Evolutionary conservation across 2,888 invertebrate species (phyloP).

Genomic region (Imbricaverruca yamaguchii): DNA sequence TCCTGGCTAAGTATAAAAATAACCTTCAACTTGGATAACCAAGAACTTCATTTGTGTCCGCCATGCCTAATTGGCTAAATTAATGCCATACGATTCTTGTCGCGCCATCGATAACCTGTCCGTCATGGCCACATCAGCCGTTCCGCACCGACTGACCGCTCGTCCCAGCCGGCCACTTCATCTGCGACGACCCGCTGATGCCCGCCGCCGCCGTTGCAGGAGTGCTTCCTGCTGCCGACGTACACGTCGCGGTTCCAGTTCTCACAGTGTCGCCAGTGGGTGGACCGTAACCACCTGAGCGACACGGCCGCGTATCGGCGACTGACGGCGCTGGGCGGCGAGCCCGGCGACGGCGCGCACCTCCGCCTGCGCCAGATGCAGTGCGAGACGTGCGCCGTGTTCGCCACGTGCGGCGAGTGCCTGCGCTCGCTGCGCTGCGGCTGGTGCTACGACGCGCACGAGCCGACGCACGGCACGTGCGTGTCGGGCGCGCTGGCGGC

Average conservation of each 20-base stretch:
- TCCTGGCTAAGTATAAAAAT: no score
- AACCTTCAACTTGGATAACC: no score
- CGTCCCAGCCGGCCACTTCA: no score
- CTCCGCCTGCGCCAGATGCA: slow-evolving; percentile 20
- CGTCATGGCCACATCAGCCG: no score
- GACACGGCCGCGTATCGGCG: not conserved
- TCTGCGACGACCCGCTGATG: no score
- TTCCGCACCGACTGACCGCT: no score
- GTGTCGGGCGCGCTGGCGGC: slow-evolving; percentile 79
- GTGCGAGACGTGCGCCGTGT: slow-evolving; percentile 71
- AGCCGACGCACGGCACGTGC: slow-evolving; percentile 80
- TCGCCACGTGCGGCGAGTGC: slow-evolving; percentile 68
- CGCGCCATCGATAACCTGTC: no score
- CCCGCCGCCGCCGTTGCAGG: slow-evolving; percentile 42
- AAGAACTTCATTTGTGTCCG: no score
- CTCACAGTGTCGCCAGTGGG: slow-evolving; percentile 86
- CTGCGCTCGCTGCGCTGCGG: slow-evolving; percentile 80
- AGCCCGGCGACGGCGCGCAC: not conserved
- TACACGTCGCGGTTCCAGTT: slow-evolving; percentile 91
- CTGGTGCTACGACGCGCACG: slow-evolving; percentile 83
- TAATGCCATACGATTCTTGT: no score
- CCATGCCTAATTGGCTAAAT: no score
- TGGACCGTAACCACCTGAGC: slow-evolving; percentile 51
- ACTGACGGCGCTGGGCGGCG: not conserved
- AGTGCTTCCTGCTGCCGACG: slow-evolving; percentile 91